These are phyloP conservation scores for Sus cebifrons DNA, from an alignment of 2,797 vertebrate genomes.

Conservation along the genomic window DNA sequence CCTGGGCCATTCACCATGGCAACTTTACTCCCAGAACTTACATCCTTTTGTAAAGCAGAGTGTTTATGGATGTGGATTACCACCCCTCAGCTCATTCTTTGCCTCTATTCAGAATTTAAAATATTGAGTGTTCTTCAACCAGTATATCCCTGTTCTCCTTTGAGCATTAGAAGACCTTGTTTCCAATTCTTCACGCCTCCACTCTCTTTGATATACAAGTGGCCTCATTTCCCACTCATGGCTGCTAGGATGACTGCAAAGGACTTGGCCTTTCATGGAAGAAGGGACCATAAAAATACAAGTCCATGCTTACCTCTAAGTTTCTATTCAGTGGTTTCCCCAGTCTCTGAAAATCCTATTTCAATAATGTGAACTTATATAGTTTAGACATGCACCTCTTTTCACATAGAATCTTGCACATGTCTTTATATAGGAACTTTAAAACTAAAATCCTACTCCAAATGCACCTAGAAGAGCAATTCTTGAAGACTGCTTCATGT, in stretches of 20 bases:
- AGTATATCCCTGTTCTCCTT: not conserved
- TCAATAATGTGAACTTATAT: not conserved
- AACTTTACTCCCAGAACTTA: not conserved
- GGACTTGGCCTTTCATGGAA: not conserved
- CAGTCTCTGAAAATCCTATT: constrained; percentile 27
- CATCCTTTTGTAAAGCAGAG: not conserved
- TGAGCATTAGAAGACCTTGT: not conserved
- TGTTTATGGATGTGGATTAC: not conserved
- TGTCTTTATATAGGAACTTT: constrained; percentile 4
- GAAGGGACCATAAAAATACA: not conserved
- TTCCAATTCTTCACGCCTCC: not conserved
- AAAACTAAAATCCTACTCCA: not conserved
- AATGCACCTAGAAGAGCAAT: not conserved
- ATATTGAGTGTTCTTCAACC: not conserved
- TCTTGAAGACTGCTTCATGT: not conserved
- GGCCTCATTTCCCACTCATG: not conserved
- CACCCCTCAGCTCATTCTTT: not conserved
- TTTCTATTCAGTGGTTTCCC: not conserved
- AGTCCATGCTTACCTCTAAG: not conserved
- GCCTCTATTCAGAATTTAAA: constrained; percentile 7
- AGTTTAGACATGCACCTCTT: not conserved
- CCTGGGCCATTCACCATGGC: not conserved
- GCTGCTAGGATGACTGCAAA: not conserved
- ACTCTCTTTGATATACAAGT: not conserved
- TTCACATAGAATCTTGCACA: not conserved